Evolutionary conservation across 2,888 invertebrate genomes (phyloP).

Genomic region (Steinernema carpocapsae): DNA sequence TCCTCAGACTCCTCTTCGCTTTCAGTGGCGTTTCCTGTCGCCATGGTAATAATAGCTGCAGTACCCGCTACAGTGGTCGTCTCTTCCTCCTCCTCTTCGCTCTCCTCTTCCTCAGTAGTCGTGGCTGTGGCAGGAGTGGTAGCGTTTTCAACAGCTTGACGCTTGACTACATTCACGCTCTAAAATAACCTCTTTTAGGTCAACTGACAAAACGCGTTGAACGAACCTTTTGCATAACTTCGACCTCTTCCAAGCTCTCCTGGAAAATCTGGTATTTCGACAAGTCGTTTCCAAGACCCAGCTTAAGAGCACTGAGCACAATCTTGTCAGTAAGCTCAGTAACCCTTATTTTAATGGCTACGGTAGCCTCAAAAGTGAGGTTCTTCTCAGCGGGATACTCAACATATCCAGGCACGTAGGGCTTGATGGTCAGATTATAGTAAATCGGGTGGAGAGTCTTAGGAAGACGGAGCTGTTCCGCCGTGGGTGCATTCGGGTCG

Average conservation of each 20-base stretch:
- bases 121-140: not conserved
- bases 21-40: conserved; percentile 6
- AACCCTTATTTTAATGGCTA: conserved; percentile 55
- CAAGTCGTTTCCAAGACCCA: conserved; percentile 45
- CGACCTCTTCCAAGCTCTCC: conserved; percentile 12
- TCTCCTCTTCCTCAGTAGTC: conserved; percentile 22
- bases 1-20: conserved; percentile 27
- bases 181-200: not conserved
- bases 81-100: conserved; percentile 36
- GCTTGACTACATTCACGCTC: not conserved
- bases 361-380: conserved; percentile 61
- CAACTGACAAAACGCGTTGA: not conserved
- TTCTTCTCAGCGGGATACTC: conserved; percentile 51
- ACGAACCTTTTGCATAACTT: conserved; percentile 3
- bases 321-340: conserved; percentile 50
- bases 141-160: conserved; percentile 3
- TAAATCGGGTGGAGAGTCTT: conserved; percentile 50
- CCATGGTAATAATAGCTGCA: not conserved
- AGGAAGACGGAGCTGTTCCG: conserved; percentile 54
- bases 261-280: conserved; percentile 20
- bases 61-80: conserved; percentile 11
- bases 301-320: conserved; percentile 54
- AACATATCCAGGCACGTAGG: conserved; percentile 65
- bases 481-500: conserved; percentile 48
- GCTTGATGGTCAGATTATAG: conserved; percentile 61